Evolutionary conservation across 37 sponge, comb jelly and placozoan species (phyloP).

Genomic region (Ianthella basta): DNA sequence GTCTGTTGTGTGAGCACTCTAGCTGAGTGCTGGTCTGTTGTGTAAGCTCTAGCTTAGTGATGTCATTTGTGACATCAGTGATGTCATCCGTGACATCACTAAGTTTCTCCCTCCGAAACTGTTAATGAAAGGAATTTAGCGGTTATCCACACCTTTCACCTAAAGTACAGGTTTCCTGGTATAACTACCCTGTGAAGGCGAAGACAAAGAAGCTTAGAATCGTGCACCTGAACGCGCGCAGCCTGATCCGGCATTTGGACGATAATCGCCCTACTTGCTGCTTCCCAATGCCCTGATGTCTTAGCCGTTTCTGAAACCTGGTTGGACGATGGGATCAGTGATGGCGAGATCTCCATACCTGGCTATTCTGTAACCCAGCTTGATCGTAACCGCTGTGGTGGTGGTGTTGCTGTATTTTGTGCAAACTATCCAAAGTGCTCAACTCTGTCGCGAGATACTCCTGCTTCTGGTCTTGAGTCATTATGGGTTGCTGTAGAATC

Average conservation of each 20-base stretch:
- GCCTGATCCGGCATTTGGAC: not conserved
- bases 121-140: no score
- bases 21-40: no score
- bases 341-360: not conserved
- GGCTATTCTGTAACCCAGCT: not conserved
- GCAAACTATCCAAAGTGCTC: not conserved
- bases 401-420: slow-evolving; percentile 1
- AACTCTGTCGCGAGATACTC: not conserved
- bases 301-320: not conserved
- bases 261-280: not conserved
- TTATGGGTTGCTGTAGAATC: no score
- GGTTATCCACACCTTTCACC: no score
- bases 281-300: slow-evolving; percentile 10
- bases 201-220: slow-evolving; percentile 1
- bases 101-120: no score
- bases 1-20: no score
- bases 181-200: no score
- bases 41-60: no score
- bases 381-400: not conserved
- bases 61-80: no score
- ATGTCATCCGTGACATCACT: no score
- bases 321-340: slow-evolving; percentile 2
- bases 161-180: no score
- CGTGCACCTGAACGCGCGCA: not conserved
- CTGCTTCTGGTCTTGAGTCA: no score